These are phyloP conservation scores for Leptinotarsa defecta DNA, from an alignment of 1,140 invertebrate genomes.

Conservation along the genomic window DNA sequence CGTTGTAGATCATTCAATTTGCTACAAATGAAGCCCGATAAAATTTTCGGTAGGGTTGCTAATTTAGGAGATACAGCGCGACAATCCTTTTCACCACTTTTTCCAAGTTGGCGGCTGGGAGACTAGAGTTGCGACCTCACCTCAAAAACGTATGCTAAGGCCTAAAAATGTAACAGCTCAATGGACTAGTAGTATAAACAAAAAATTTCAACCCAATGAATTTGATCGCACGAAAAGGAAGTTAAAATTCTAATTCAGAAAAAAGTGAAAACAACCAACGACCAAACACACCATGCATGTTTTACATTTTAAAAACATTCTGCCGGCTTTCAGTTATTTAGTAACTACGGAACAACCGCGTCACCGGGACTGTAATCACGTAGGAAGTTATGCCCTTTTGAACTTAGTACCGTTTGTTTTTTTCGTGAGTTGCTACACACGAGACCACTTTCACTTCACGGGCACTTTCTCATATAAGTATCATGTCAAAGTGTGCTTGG, in stretches of 20 bases:
- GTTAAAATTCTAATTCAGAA: not conserved
- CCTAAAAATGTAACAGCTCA: too few relatives aligned
- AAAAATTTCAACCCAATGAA: too few relatives aligned
- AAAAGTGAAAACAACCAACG: not conserved
- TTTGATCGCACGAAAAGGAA: not conserved
- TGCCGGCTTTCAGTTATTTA: conserved; percentile 17
- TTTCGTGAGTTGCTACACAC: not conserved
- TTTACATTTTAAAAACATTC: conserved; percentile 18
- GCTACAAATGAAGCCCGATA: too few relatives aligned
- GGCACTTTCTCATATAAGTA: conserved; percentile 13
- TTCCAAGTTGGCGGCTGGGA: too few relatives aligned
- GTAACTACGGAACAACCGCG: not conserved
- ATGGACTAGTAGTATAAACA: too few relatives aligned
- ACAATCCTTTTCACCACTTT: too few relatives aligned
- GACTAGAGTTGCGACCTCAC: too few relatives aligned
- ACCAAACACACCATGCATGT: not conserved
- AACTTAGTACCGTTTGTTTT: conserved; percentile 11
- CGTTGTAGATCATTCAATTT: too few relatives aligned
- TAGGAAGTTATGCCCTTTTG: conserved; percentile 25
- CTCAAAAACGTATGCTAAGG: too few relatives aligned
- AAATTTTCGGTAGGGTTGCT: too few relatives aligned
- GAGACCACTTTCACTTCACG: conserved; percentile 21
- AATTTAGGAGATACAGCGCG: too few relatives aligned
- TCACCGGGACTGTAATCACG: conserved; percentile 9
- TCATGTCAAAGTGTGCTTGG: not conserved